Evolutionary conservation across 2,113 vertebrate genomes (phyloP).

Genomic region (Macquaria australasica): DNA sequence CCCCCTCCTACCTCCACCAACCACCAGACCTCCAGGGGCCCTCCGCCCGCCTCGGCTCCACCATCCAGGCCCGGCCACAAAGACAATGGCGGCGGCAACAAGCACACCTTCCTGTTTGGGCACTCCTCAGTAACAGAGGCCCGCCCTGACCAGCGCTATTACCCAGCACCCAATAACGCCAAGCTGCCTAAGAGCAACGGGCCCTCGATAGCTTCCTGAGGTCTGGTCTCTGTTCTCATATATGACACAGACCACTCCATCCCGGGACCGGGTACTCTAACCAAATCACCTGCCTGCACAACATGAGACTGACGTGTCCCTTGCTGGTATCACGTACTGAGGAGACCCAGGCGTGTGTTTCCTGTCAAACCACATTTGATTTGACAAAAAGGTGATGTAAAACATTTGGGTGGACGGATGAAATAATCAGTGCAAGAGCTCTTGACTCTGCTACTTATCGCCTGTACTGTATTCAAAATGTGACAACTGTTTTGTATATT

Average conservation of each 20-base stretch:
- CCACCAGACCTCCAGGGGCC: slow-evolving; percentile 60
- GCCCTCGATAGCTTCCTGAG: slow-evolving; percentile 70
- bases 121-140: slow-evolving; percentile 63
- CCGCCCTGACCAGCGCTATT: slow-evolving; percentile 62
- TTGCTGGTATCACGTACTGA: not conserved
- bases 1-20: slow-evolving; percentile 63
- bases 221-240: not conserved
- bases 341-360: slow-evolving; percentile 4
- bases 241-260: not conserved
- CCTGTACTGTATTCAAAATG: slow-evolving; percentile 57
- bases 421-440: slow-evolving; percentile 30
- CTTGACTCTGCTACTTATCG: slow-evolving; percentile 20
- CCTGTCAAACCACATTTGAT: not conserved
- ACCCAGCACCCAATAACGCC: slow-evolving; percentile 58
- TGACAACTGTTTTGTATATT: slow-evolving; percentile 54
- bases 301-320: not conserved
- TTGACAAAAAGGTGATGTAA: slow-evolving; percentile 8
- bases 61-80: slow-evolving; percentile 37
- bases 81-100: slow-evolving; percentile 61
- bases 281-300: not conserved
- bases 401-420: not conserved
- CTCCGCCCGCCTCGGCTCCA: not conserved
- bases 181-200: slow-evolving; percentile 79
- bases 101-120: slow-evolving; percentile 86
- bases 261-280: not conserved